Evolutionary conservation across 2,888 invertebrate genomes (phyloP), one percentile per base, ranked within the genome.

Genomic region (Chorisops tibialis): DNA sequence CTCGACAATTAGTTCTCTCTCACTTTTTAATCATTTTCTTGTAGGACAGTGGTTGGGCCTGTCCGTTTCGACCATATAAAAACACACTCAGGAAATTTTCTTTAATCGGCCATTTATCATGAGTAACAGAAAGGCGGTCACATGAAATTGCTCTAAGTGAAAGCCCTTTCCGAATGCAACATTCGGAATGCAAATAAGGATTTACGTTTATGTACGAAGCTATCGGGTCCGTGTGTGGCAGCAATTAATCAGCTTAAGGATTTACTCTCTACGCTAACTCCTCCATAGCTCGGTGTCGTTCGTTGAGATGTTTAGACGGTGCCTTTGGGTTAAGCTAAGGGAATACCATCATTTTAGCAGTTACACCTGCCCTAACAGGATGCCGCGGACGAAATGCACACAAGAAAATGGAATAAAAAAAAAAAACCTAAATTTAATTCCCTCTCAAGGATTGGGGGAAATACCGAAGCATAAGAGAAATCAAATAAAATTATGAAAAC

Each of bases 161-260:
- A 64, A 64, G 64, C 61, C 58, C 61, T 56, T 63, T 61, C 64
- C 64, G 61, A 64, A 61, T 64, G 64, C 61, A 61, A 61, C 61
- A 61, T 47, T 47, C 52, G n/a, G 41, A 61, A 61, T 61, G 61
- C 64, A 64, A 64, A 61, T 64, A 38, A 51, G 64, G 30, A 64
- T 64, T 61, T 63, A 61, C 58, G 56, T 38, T 51, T 43, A 39
- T 51, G 21, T 37, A 37, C 30, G 18, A 24, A 58, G 61, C 64
- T 43, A 56, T 64, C 51, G 61, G 24, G 64, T 64, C 50, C 64
- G 64, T 64, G 64, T 61, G 58, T 51, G 56, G 51, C 39, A 58
- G 59, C 56, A 64, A 64, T 64, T 64, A 64, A 64, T 64, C 64
- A 64, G 56, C 35, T 56, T 30, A 30, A 45, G 45, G 45, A 56